Base-by-base conservation (phyloP, 1,140 invertebrate species). In the Leptinotarsa texana region DNA sequence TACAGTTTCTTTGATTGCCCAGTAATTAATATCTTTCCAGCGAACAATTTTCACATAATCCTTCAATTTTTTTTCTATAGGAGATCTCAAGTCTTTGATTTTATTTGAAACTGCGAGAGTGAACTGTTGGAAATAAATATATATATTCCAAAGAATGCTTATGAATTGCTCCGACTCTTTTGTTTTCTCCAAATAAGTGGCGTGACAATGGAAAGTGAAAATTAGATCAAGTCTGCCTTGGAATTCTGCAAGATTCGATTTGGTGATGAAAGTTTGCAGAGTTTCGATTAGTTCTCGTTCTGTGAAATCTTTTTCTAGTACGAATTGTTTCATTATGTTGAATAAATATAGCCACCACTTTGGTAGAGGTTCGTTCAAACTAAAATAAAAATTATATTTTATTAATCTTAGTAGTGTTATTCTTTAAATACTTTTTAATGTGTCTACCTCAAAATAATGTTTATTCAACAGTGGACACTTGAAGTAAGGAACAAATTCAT, bases 1-100 rank as follows among this genome's bases (percentile, higher is more conserved):
- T 3, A 97, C 91, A 4, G 93, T 92, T 78, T 94, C 92, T 78
- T 95, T 96, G 11, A 99, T 90, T n/a, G 95, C 91, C 91, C 94
- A 98, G 83, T 97, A 97, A 82, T 94, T 98, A 1, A 97, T 91
- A 82, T 99, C 97, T 77, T 95, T 97, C 94, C 97, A 99, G 48
- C 95, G 89, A n/a, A 93, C 93, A 63, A 99, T 98, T 84, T 98
- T 98, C 0, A 99, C 94, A 84, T 96, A 97, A 75, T 98, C 95
- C 76, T 93, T 93, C 1, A 99, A 83, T 85, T 96, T 94, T 86
- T 96, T 97, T 79, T 98, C 95, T 74, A 98, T 94, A 1, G 96
- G 95, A 0, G 87, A 81, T 71, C 92, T 90, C 8, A 93, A 85
- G 5, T 89, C 87, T 22, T 90, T 89, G 2, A 97, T 91, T 69